These are phyloP conservation scores for Theocolax elegans DNA, from an alignment of 1,140 invertebrate species.

Conservation along the genomic window DNA sequence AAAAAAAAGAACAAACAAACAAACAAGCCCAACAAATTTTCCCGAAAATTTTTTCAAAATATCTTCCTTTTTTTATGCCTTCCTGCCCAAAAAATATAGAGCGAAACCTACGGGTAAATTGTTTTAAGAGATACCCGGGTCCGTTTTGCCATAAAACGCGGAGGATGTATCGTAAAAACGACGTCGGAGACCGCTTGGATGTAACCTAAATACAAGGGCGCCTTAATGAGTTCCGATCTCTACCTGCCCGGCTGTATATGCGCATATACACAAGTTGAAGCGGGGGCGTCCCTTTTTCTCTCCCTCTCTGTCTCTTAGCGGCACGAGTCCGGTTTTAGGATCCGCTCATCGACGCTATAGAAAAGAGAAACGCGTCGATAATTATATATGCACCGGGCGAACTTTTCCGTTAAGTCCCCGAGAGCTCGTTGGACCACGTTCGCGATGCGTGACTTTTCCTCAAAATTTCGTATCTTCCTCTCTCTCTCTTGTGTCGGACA, in stretches of 20 bases:
- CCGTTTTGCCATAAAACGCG: slow-evolving; percentile 23
- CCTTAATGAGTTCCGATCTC: slow-evolving; percentile 28
- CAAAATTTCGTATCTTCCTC: too few relatives aligned
- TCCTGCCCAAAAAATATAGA: not conserved
- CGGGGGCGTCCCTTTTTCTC: not conserved
- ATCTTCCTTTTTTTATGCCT: slow-evolving; percentile 5
- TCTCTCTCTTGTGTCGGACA: too few relatives aligned
- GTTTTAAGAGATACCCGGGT: slow-evolving; percentile 22
- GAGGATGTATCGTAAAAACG: slow-evolving; percentile 22
- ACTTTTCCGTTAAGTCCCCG: not conserved
- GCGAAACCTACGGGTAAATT: slow-evolving; percentile 1
- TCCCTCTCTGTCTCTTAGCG: not conserved
- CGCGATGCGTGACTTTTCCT: not conserved
- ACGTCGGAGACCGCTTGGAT: not conserved
- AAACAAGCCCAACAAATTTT: not conserved
- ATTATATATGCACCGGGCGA: slow-evolving; percentile 27
- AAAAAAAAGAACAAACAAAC: not conserved
- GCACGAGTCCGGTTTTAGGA: not conserved
- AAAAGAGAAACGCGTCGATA: not conserved
- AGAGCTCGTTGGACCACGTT: not conserved
- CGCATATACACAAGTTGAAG: too few relatives aligned
- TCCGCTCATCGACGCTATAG: not conserved
- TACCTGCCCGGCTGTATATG: too few relatives aligned
- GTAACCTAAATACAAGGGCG: slow-evolving; percentile 13
- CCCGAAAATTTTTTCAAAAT: not conserved